Base-by-base conservation (phyloP, 2,113 vertebrate genomes). In the Anhinga anhinga region DNA sequence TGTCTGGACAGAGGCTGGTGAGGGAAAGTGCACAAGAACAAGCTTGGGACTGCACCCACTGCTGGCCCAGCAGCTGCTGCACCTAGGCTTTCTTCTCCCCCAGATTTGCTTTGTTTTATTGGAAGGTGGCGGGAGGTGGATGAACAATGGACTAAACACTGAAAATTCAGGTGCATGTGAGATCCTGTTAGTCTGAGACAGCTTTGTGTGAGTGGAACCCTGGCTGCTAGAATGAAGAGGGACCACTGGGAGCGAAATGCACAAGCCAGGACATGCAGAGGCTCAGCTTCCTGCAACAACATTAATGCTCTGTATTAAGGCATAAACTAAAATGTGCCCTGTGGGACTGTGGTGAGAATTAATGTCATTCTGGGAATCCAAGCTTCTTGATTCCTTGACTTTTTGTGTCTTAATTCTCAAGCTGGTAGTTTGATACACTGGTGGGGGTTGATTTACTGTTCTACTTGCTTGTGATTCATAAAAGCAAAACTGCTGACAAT, bases 321-420 rank as follows among this genome's bases (percentile, higher is more conserved):
- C 82, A 40, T 96, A 94, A 96, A 95, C 93, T 96, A 85, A 95
- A 95, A 95, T 91, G 91, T 69, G 90, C 66, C 90, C 78, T 61
- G 77, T 90, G 96, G 87, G 92, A 90, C 84, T 90, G 61, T 82
- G 70, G 66, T 91, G 95, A 93, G 92, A 96, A 96, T 96, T 96
- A 96, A 91, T 94, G 93, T 92, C 90, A 74, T 93, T 88, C 90
- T 82, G 85, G 92, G 96, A 96, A 92, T 93, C 85, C 92, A 71
- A 66, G 85, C 96, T 96, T 90, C 93, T 96, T 58, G 88, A 94
- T 96, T 96, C 92, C 84, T 95, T 95, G 93, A 92, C 95, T 96
- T 86, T 81, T 70, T 92, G 92, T 82, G 50, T 95, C 76, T 96
- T 88, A 96, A 96, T 94, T 95, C 93, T 96, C 92, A 80, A 86